Percentiles rank a stretch among this genome's conserved stretches.
Conservation (phyloP, 2,888 invertebrate genomes). For the Salticus scenicus region DNA sequence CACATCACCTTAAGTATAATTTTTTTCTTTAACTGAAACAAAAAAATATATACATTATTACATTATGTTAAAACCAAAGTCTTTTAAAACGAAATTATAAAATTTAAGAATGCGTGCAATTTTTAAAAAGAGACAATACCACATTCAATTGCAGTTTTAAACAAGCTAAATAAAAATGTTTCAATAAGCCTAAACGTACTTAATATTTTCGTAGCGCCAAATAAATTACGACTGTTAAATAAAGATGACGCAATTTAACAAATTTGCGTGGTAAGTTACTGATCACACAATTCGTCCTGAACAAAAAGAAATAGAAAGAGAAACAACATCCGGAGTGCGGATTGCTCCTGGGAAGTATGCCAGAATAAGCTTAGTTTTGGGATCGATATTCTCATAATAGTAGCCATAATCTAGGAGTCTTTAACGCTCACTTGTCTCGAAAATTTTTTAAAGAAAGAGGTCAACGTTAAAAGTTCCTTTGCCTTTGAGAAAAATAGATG, state of each 20-base stretch:
- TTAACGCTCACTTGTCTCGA: slow-evolving; percentile 49
- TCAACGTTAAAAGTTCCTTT: slow-evolving; percentile 57
- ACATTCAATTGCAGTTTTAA: too few relatives aligned
- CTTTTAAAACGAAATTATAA: too few relatives aligned
- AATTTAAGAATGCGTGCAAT: too few relatives aligned
- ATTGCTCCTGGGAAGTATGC: slow-evolving; percentile 41
- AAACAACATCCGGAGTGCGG: not conserved
- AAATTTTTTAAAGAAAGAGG: slow-evolving; percentile 44
- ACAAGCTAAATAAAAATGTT: too few relatives aligned
- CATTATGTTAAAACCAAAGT: too few relatives aligned
- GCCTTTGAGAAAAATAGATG: not conserved
- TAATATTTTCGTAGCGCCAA: not conserved
- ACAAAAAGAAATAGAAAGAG: not conserved
- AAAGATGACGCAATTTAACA: not conserved
- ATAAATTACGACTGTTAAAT: not conserved
- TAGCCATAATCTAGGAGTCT: slow-evolving; percentile 48
- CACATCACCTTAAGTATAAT: too few relatives aligned
- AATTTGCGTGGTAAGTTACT: not conserved
- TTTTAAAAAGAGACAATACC: too few relatives aligned
- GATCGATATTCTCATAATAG: slow-evolving; percentile 62
- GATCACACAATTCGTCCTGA: not conserved
- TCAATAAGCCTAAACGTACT: too few relatives aligned
- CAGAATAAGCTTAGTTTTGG: slow-evolving; percentile 42
- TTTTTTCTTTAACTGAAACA: too few relatives aligned
- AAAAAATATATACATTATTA: too few relatives aligned